Evolutionary conservation across 1,140 invertebrate species (phyloP), one percentile per base, ranked within the genome.

Genomic region (Bicyclus anynana): DNA sequence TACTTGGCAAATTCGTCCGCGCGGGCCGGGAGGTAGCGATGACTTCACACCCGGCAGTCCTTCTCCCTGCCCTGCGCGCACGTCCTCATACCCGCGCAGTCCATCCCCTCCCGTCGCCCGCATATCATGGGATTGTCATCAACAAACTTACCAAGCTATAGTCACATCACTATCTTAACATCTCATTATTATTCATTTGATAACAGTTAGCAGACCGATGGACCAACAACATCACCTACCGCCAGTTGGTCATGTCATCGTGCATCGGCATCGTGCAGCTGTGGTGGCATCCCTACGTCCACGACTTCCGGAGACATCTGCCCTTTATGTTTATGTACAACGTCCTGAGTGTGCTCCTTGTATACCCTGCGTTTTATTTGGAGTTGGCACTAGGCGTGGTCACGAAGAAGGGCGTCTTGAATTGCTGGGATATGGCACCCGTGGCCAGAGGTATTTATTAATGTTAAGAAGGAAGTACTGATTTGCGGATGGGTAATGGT

Each of bases 181-280:
- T n/a, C n/a, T 26, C 4, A 46, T 37, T 5, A 54, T 50, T 5
- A 51, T 46, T 37, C 52, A 35, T 53, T 57, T 16, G 53, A 50
- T 46, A 42, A n/a, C 57, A 84, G 78, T 57, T 70, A 12, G 23
- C 49, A 42, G 82, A 85, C 47, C 56, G 84, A 54, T 87, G 84
- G 84, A 77, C 80, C 4, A 79, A 87, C 66, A 85, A 84, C 56
- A 87, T 87, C 59, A 79, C 58, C 16, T 87, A 87, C 58, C 76
- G 74, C 1, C 81, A 87, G 33, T 64, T 87, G 2, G 81, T 87
- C 0, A 53, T 82, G 17, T 87, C 84, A 0, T 74, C 82, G 0
- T 84, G 80, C 50, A 75, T 87, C 27, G 74, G 84, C 0, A 77
- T 87, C 7, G 29, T 78, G 0, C 84, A 87, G 61, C n/a, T 86